These are phyloP conservation scores for Rhineura floridana DNA, from an alignment of 2,113 vertebrate genomes.

Conservation along the genomic window DNA sequence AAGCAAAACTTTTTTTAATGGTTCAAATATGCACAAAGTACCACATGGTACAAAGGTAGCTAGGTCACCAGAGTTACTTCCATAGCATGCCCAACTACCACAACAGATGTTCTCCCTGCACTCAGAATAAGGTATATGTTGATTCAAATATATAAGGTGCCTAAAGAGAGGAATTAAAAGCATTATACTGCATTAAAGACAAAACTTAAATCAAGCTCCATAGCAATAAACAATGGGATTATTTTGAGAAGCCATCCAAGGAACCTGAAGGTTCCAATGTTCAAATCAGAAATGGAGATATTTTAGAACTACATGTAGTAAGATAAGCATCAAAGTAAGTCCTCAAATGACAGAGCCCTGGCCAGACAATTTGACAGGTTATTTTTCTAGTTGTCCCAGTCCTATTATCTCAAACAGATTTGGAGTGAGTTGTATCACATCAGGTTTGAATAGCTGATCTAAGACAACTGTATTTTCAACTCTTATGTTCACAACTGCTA, in stretches of 20 bases:
- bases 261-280: not conserved
- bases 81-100: not conserved
- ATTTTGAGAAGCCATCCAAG: not conserved
- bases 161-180: not conserved
- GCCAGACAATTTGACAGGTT: not conserved
- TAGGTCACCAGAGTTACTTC: not conserved
- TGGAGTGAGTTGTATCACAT: not conserved
- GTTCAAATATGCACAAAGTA: not conserved
- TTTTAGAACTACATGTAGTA: not conserved
- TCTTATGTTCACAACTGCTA: constrained; percentile 9
- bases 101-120: not conserved
- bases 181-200: not conserved
- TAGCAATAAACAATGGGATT: not conserved
- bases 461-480: not conserved
- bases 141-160: not conserved
- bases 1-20: not conserved
- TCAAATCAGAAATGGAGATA: not conserved
- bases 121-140: too few species aligned
- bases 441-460: not conserved
- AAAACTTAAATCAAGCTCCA: not conserved
- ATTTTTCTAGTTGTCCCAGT: not conserved
- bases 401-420: not conserved
- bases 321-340: not conserved
- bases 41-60: not conserved
- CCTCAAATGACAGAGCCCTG: not conserved